Evolutionary conservation across 2,797 vertebrate species (phyloP), one percentile per base, ranked within the genome.

Genomic region (Furcifer pardalis): DNA sequence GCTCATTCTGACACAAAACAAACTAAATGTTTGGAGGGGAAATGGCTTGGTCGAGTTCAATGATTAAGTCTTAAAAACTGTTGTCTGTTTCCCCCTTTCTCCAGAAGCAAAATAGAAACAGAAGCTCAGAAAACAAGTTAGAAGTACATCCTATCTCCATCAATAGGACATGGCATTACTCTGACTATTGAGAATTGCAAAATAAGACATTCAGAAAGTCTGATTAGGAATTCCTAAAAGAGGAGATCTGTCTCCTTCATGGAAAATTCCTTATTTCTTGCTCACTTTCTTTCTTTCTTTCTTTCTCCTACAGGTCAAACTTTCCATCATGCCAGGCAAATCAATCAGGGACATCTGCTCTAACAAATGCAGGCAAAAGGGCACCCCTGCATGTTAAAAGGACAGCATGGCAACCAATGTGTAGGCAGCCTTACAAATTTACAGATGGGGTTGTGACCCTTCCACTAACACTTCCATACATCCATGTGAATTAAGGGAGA

Each of bases 291-390:
- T n/a, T n/a, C n/a, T n/a, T n/a, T n/a, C n/a, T n/a, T n/a, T n/a
- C n/a, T n/a, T n/a, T n/a, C 74, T 91, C 88, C 87, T 62, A 63
- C 69, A 85, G 79, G 69, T 84, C 89, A 86, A 69, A 75, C 90
- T 90, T 89, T 83, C 91, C 59, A 87, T 84, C 92, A 92, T 80
- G 92, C 82, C 86, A 90, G 84, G 88, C 71, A 91, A 93, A 96
- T 95, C 95, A 95, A 95, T 96, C 94, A 90, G 90, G 90, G 90
- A 94, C 89, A 93, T 92, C 94, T 95, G 90, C 91, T 91, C 90
- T 87, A 92, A 94, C 91, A 94, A 94, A 94, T 84, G 88, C 88
- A 88, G 91, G 86, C 81, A 76, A 81, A 85, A 88, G 86, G 90
- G 84, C 75, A 82, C 32, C 79, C 79, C 84, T 89, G 86, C 84